Conservation (phyloP, 2,888 invertebrate genomes). For the Sialis fuliginosa region DNA sequence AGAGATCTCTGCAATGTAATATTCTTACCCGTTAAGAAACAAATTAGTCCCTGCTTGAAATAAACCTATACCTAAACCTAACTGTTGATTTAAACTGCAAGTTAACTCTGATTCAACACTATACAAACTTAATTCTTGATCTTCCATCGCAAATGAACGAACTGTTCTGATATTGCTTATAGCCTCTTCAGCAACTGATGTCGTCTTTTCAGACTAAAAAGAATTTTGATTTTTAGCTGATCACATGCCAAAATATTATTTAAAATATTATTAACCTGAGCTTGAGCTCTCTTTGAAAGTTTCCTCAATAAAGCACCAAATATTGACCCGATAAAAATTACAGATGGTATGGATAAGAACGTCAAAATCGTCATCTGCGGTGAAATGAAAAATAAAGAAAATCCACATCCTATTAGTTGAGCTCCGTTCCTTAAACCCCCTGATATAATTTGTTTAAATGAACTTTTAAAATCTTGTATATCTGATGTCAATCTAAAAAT, state of each 20-base stretch:
- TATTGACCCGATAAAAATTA: slow-evolving; percentile 69
- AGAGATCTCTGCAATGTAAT: no score
- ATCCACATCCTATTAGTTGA: slow-evolving; percentile 64
- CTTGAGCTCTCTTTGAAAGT: slow-evolving; percentile 64
- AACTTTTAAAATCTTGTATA: slow-evolving; percentile 93
- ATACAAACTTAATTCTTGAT: slow-evolving; percentile 57
- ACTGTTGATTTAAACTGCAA: slow-evolving; percentile 49
- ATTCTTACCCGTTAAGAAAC: slow-evolving; percentile 50
- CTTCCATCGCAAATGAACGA: slow-evolving; percentile 85
- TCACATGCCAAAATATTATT: not conserved
- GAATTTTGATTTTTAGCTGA: not conserved
- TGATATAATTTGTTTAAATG: slow-evolving; percentile 84
- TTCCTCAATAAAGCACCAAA: slow-evolving; percentile 62
- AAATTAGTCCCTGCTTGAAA: slow-evolving; percentile 82
- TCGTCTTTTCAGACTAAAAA: slow-evolving; percentile 60
- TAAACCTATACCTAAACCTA: slow-evolving; percentile 81
- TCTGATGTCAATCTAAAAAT: slow-evolving; percentile 66
- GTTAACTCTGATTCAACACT: slow-evolving; percentile 56
- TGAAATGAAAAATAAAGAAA: slow-evolving; percentile 70
- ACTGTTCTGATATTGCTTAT: slow-evolving; percentile 87
- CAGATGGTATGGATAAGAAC: slow-evolving; percentile 66
- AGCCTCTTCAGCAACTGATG: slow-evolving; percentile 83
- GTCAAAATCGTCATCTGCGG: slow-evolving; percentile 78
- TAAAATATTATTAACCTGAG: slow-evolving; percentile 38
- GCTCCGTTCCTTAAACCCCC: slow-evolving; percentile 77